These are phyloP conservation scores for Varanus komodoensis DNA, from an alignment of 2,113 vertebrate species.

Conservation along the genomic window DNA sequence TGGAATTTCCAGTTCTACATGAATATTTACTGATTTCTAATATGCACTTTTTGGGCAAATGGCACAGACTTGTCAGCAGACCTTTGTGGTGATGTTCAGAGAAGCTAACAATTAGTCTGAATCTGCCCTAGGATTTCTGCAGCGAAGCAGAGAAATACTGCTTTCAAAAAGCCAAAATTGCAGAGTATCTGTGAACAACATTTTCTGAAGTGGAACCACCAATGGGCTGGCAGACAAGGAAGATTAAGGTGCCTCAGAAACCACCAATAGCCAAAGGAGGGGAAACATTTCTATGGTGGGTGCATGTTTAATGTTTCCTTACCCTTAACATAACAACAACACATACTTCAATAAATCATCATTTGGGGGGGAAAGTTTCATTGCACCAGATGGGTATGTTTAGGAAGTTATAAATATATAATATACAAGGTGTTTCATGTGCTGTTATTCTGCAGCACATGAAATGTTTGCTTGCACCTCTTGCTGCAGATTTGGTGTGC, in stretches of 20 bases:
- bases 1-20: not conserved
- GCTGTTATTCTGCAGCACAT: fast-evolving
- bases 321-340: not conserved
- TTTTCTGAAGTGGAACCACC: not conserved
- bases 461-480: not conserved
- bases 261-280: fast-evolving
- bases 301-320: not conserved
- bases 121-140: not conserved
- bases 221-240: not conserved
- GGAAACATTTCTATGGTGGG: not conserved
- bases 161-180: not conserved
- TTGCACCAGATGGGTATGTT: fast-evolving
- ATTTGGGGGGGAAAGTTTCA: not conserved
- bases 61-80: not conserved
- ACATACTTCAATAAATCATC: not conserved
- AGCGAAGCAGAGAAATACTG: not conserved
- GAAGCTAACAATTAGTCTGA: not conserved
- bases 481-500: not conserved
- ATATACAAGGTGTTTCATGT: not conserved
- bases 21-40: not conserved
- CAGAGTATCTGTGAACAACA: not conserved
- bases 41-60: not conserved
- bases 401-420: not conserved
- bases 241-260: not conserved
- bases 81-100: constrained; percentile 17